Base-by-base conservation (phyloP, 1,140 invertebrate genomes). In the Bombus sylvicola region DNA sequence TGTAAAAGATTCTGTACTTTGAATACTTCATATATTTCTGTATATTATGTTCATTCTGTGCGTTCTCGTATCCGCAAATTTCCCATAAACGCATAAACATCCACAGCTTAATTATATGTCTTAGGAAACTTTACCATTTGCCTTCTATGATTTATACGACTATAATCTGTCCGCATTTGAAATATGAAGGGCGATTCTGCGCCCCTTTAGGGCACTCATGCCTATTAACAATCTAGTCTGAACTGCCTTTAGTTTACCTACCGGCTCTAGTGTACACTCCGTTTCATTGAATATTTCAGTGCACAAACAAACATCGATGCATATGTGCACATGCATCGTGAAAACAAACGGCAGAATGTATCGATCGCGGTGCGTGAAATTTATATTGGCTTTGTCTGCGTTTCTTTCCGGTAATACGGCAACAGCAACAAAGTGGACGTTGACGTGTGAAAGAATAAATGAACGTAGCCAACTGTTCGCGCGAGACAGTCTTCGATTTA, bases 221-320 rank as follows among this genome's bases (percentile, higher is more conserved):
- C 28, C 12, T 66, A 75, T 82, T 82, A 83, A 75, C 69, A 74
- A 74, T 73, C 69, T 28, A 62, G 6, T 59, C 13, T 13, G 41
- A 53, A 37, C 25, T 71, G 66, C 39, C 64, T 69, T 22, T 25
- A 62, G 43, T 81, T 64, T 66, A 74, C 57, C 57, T 37, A 53
- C 57, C 57, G 10, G 41, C 39, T n/a, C 37, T 34, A 66, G 31
- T n/a, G 41, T 66, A 82, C 81, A 64, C 71, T 39, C 13, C 25
- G 81, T 28, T 75, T 75, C 71, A 47, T 75, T 75, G 57, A 31
- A 83, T 75, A 75, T 83, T 83, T 75, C 72, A 83, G 41, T 25
- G 59, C 28, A 47, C 41, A 39, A 83, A 75, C 81, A 83, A 47
- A 66, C 41, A 66, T 53, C 15, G 71, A 47, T 66, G 71, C 43